Percentiles rank a stretch among this genome's conserved stretches.
These are phyloP conservation scores for Clivina fossor DNA, from an alignment of 2,888 invertebrate genomes.

Conservation along the genomic window DNA sequence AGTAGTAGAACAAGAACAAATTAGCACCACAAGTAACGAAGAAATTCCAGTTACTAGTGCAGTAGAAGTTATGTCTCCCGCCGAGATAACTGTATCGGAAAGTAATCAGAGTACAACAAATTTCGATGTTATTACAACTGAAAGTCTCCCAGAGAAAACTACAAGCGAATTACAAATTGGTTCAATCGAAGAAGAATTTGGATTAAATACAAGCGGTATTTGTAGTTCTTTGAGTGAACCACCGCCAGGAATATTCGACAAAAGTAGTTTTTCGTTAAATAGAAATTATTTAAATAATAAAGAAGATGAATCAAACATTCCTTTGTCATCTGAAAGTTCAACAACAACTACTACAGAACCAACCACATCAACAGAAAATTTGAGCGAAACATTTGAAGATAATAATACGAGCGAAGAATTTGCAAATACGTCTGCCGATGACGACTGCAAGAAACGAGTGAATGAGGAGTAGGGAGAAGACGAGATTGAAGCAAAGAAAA, in stretches of 20 bases:
- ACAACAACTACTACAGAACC: no score
- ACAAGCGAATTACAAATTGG: conserved; percentile 21
- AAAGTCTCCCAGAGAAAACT: conserved; percentile 10
- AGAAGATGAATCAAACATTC: conserved; percentile 14
- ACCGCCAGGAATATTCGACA: conserved; percentile 45
- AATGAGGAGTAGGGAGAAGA: conserved; percentile 31
- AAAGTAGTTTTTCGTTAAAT: conserved; percentile 28
- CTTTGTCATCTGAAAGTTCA: no score
- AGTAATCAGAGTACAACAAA: conserved; percentile 6
- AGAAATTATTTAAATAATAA: conserved; percentile 25
- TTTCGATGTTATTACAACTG: background rate
- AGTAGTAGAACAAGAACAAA: conserved; percentile 37
- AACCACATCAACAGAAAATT: no score
- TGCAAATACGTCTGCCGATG: no score
- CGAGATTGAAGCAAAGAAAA: conserved; percentile 19
- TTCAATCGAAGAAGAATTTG: conserved; percentile 29
- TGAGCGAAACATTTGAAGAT: conserved; percentile 24
- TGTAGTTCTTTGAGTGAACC: conserved; percentile 54
- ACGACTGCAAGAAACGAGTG: conserved; percentile 20
- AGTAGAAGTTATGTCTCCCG: conserved; percentile 6
- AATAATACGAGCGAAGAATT: conserved; percentile 19
- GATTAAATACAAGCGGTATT: conserved; percentile 43
- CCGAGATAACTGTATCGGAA: conserved; percentile 13
- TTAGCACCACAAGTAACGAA: conserved; percentile 32
- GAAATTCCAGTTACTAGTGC: conserved; percentile 22